Evolutionary conservation across 2,797 vertebrate species (phyloP).

Genomic region (Takifugu rubripes): DNA sequence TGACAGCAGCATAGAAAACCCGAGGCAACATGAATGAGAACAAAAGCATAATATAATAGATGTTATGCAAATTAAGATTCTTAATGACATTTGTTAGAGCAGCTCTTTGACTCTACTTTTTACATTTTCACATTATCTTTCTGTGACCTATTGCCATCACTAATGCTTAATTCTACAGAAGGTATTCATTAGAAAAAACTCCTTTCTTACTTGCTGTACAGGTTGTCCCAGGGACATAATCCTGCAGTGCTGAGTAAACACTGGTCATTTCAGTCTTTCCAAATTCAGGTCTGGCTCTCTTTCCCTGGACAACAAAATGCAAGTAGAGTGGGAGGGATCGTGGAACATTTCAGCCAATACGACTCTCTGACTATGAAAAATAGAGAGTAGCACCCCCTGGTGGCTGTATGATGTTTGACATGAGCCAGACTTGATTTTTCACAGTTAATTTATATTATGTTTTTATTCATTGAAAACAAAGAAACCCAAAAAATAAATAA

Average conservation of each 20-base stretch:
- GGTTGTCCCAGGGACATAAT: neutral
- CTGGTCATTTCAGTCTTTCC: neutral
- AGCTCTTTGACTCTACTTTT: neutral
- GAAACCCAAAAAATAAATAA: too few species aligned
- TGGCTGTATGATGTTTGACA: constrained; percentile 15
- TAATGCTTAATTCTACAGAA: neutral
- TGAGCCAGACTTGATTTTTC: neutral
- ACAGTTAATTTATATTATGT: too few species aligned
- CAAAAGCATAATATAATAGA: too few species aligned
- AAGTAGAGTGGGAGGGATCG: neutral
- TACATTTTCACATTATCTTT: neutral
- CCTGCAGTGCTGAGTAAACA: neutral
- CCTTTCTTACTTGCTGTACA: constrained; percentile 22
- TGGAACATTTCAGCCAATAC: neutral
- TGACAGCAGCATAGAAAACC: neutral
- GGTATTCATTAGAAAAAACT: neutral
- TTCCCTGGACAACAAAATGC: constrained; percentile 5
- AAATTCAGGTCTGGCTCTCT: constrained; percentile 2
- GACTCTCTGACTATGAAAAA: neutral
- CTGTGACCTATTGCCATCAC: neutral
- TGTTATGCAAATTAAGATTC: neutral
- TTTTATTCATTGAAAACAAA: too few species aligned
- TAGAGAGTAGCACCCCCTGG: constrained; percentile 36
- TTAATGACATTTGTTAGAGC: neutral
- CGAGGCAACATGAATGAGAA: too few species aligned